phyloP scores from a whole-genome alignment of 2,797 vertebrate species.

The Microctenopoma stevenorrisi region DNA sequence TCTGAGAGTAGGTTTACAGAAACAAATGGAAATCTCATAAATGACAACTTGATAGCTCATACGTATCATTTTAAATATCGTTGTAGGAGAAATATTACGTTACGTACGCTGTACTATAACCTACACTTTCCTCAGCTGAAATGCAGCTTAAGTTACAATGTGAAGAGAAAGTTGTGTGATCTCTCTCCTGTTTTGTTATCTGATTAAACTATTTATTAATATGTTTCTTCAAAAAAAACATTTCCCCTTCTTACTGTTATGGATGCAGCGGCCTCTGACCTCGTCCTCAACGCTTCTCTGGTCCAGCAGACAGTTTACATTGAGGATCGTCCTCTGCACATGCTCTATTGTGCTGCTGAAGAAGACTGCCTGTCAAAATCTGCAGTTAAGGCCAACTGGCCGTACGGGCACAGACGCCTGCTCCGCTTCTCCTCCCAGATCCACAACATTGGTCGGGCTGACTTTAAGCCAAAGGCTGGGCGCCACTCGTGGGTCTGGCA shows the following conservation, averaged over 20 bases:
- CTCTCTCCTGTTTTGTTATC: too few species aligned
- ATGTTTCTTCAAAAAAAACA: too few species aligned
- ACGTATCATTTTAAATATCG: not conserved
- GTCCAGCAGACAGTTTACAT: slow-evolving; percentile 97
- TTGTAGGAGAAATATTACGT: not conserved
- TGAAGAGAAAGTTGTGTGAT: too few species aligned
- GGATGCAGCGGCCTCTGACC: slow-evolving; percentile 88
- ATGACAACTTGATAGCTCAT: too few species aligned
- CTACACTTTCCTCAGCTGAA: too few species aligned
- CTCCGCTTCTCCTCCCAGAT: slow-evolving; percentile 99
- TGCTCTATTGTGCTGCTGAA: slow-evolving; percentile 96
- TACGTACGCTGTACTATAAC: too few species aligned
- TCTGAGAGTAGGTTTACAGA: slow-evolving; percentile 92
- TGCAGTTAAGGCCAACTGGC: slow-evolving; percentile 94
- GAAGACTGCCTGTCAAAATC: slow-evolving; percentile 95
- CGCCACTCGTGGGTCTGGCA: slow-evolving; percentile 99
- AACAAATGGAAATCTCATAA: not conserved
- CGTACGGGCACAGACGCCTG: slow-evolving; percentile 95
- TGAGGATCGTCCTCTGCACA: slow-evolving; percentile 96
- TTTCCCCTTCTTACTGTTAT: too few species aligned
- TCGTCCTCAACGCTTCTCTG: slow-evolving; percentile 90
- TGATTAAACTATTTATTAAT: too few species aligned
- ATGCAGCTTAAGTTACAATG: too few species aligned
- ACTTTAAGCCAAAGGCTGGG: slow-evolving; percentile 96
- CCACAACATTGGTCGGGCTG: slow-evolving; percentile 94